Percentiles rank a stretch among this genome's conserved stretches.
Conservation (phyloP, 2,888 invertebrate species). For the Fragum fragum region DNA sequence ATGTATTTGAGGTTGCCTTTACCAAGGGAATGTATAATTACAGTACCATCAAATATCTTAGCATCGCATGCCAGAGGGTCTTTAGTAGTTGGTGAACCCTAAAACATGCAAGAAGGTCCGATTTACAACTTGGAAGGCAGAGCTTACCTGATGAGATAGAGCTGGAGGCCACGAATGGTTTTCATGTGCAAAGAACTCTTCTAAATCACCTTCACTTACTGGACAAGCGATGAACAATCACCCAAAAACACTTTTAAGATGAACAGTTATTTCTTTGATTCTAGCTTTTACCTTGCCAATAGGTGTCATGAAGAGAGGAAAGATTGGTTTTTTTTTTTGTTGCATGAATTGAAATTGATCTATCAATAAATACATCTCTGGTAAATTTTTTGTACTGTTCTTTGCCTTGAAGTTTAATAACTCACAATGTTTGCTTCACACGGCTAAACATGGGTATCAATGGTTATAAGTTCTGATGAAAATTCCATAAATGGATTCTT, state of each 20-base stretch:
- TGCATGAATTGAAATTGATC: not conserved
- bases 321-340: slow-evolving; percentile 31
- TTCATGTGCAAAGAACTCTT: slow-evolving; percentile 38
- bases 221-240: slow-evolving; percentile 40
- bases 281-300: not conserved
- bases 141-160: slow-evolving; percentile 28
- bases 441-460: slow-evolving; percentile 7
- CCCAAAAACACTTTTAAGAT: slow-evolving; percentile 29
- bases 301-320: slow-evolving; percentile 31
- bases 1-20: too few species aligned
- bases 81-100: not conserved
- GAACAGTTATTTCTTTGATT: not conserved
- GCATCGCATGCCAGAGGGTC: slow-evolving; percentile 31
- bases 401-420: slow-evolving; percentile 10
- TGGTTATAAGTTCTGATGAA: slow-evolving; percentile 16
- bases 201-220: slow-evolving; percentile 36
- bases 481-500: slow-evolving; percentile 38
- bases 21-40: slow-evolving; percentile 52
- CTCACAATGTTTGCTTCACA: slow-evolving; percentile 7
- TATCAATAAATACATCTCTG: slow-evolving; percentile 10
- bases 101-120: slow-evolving; percentile 31
- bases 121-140: slow-evolving; percentile 22
- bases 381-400: slow-evolving; percentile 25
- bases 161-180: slow-evolving; percentile 26
- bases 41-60: slow-evolving; percentile 58